phyloP scores from a whole-genome alignment of 2,888 invertebrate genomes.

The Pseudococcus jackbeardsleyi region DNA sequence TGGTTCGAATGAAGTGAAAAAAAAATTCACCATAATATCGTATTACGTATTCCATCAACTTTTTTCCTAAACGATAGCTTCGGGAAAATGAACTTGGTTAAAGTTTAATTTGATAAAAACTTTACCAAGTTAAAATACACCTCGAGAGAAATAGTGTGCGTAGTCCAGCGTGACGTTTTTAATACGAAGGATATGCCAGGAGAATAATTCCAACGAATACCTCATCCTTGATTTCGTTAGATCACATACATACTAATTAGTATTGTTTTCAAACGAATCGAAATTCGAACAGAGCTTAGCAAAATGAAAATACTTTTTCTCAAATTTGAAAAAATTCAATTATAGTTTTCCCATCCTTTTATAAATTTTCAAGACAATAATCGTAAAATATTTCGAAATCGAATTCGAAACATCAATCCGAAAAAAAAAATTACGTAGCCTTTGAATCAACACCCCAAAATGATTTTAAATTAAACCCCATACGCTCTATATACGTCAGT shows the following conservation, averaged over 20 bases:
- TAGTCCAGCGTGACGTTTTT: background rate
- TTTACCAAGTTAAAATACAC: background rate
- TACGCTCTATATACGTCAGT: background rate
- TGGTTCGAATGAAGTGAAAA: background rate
- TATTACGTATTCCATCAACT: slow-evolving; percentile 42
- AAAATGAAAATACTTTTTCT: background rate
- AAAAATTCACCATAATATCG: slow-evolving; percentile 11
- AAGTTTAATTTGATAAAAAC: slow-evolving; percentile 46
- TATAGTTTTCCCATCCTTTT: too few species aligned
- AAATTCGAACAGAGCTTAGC: background rate
- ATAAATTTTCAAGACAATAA: too few species aligned
- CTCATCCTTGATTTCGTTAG: background rate
- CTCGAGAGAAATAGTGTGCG: background rate
- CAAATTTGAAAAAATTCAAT: too few species aligned
- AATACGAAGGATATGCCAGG: background rate
- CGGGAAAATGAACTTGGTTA: slow-evolving; percentile 29
- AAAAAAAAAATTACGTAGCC: background rate
- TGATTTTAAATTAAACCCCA: background rate
- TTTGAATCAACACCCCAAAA: background rate
- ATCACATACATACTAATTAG: background rate
- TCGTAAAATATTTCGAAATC: too few species aligned
- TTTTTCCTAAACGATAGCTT: slow-evolving; percentile 11
- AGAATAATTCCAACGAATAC: background rate
- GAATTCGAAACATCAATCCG: background rate
- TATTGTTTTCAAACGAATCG: background rate